Evolutionary conservation across 2,797 vertebrate genomes (phyloP).

Genomic region (Myotis pilosus): DNA sequence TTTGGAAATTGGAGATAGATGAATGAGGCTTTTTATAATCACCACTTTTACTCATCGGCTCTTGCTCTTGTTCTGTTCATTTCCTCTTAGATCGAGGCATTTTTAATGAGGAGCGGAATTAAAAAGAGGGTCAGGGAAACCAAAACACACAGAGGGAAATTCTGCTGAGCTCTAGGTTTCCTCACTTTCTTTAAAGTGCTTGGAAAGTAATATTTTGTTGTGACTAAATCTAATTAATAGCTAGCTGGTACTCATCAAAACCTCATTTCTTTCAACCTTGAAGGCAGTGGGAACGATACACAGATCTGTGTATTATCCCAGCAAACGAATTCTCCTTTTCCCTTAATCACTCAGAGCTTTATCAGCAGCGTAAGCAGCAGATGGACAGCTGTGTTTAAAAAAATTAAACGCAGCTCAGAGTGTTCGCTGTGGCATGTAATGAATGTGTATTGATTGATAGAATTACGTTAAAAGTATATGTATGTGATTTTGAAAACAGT

Average conservation of each 20-base stretch:
- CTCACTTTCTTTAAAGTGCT: slow-evolving; percentile 61
- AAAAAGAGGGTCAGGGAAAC: slow-evolving; percentile 52
- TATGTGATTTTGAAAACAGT: neutral
- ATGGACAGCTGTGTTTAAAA: slow-evolving; percentile 85
- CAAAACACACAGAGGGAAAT: neutral
- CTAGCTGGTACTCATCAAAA: slow-evolving; percentile 77
- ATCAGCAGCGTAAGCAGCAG: slow-evolving; percentile 78
- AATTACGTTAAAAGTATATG: slow-evolving; percentile 18
- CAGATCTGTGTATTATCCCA: slow-evolving; percentile 83
- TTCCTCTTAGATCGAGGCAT: slow-evolving; percentile 36
- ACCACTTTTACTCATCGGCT: slow-evolving; percentile 43
- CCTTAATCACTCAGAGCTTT: slow-evolving; percentile 84
- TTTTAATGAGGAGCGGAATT: slow-evolving; percentile 69
- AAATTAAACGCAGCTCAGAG: slow-evolving; percentile 79
- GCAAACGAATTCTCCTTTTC: slow-evolving; percentile 83
- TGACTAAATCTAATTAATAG: slow-evolving; percentile 78
- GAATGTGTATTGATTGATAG: slow-evolving; percentile 67
- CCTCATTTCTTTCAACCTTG: slow-evolving; percentile 82
- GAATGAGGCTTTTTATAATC: slow-evolving; percentile 56
- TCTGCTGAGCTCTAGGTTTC: slow-evolving; percentile 51
- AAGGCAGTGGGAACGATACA: slow-evolving; percentile 84
- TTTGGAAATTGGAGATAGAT: slow-evolving; percentile 48
- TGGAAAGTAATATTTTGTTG: slow-evolving; percentile 69
- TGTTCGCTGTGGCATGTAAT: slow-evolving; percentile 54
- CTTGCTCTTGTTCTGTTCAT: slow-evolving; percentile 53